Conservation (phyloP, 2,797 vertebrate species). For the Neopelma chrysocephalum region DNA sequence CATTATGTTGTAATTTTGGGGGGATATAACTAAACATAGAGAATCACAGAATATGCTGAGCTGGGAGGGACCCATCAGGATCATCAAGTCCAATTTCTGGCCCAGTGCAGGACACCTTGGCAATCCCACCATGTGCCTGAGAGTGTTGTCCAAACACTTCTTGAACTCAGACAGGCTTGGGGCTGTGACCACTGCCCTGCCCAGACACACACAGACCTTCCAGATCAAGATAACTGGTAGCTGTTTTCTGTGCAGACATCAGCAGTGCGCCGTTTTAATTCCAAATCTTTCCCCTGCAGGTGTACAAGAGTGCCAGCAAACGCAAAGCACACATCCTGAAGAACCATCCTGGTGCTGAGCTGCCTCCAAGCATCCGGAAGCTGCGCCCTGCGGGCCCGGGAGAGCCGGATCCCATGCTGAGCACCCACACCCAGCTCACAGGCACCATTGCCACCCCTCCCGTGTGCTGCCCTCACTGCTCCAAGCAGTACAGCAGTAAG, state of each 20-base stretch:
- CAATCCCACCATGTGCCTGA: background rate
- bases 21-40: background rate
- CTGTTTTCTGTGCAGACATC: background rate
- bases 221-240: background rate
- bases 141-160: background rate
- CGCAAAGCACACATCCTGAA: constrained; percentile 98
- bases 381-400: constrained; percentile 92
- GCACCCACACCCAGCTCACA: constrained; percentile 96
- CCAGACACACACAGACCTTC: background rate
- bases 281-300: constrained; percentile 74
- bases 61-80: background rate
- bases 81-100: background rate
- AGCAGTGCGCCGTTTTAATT: background rate
- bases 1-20: background rate
- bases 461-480: constrained; percentile 96
- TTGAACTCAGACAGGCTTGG: background rate
- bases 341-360: constrained; percentile 94
- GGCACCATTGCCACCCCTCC: constrained; percentile 95
- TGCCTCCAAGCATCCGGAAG: constrained; percentile 96
- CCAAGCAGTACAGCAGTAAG: constrained; percentile 99
- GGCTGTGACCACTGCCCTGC: background rate
- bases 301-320: constrained; percentile 98
- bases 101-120: background rate
- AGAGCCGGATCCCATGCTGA: constrained; percentile 97
- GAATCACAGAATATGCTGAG: background rate